Evolutionary conservation across 2,888 invertebrate genomes (phyloP), one percentile per base, ranked within the genome.

Genomic region (Eupithecia abbreviata): DNA sequence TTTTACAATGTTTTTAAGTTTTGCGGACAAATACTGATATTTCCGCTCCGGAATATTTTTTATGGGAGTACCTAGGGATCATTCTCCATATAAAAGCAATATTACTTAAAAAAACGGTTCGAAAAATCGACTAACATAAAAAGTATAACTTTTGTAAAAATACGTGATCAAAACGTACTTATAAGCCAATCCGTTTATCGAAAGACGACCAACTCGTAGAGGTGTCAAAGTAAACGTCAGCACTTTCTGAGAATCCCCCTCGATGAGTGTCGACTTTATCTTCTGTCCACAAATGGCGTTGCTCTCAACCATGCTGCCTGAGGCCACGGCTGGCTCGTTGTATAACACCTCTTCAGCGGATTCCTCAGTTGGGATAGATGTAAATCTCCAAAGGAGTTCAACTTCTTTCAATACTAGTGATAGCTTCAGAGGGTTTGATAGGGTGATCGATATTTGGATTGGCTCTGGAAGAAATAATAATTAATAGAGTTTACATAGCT

Each of bases 401-500:
- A 98, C 93, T 84, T 98, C 96, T 80, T 96, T 96, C 76, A 98
- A 90, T 66, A 96, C 95, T 80, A 98, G 89, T 1, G 96, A 93
- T 80, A 98, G 96, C 87, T 97, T 96, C 72, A 98, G 90, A 0
- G 97, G 97, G 91, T 98, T 98, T 82, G 96, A 95, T 80, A 99
- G 93, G 73, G 96, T 96, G 45, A 98, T 95, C 65, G 97, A 96
- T 74, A 98, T 95, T 90, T 97, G 97, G 74, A 98, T 96, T 0
- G 97, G 97, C 90, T 99, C 98, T 96, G 91, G 80, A 85, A 85
- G 15, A 30, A 75, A 77, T 65, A 75, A 62, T 3, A 58, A 42
- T 47, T 30, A 47, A 51, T 62, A 9, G 3, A 55, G n/a, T 3
- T 7, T 18, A 51, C 6, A 51, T 3, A 55, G n/a, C 7, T 55